Percentiles rank a stretch among this genome's conserved stretches.
Evolutionary conservation across 2,113 vertebrate genomes (phyloP).

Genomic region (Limnothrissa miodon): DNA sequence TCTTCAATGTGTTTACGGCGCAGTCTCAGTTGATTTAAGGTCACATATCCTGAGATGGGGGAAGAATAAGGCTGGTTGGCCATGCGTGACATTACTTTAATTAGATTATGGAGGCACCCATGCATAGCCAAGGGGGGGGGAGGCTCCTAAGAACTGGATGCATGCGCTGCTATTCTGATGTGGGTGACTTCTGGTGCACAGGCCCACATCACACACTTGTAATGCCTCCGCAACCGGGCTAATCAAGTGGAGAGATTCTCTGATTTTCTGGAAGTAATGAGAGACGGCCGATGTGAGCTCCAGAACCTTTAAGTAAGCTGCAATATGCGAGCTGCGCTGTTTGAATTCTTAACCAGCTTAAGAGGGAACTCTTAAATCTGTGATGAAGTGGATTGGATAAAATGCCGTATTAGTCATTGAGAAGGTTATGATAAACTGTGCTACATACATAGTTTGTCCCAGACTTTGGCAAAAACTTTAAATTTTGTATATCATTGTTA

Average conservation of each 20-base stretch:
- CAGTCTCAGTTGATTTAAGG: slow-evolving; percentile 22
- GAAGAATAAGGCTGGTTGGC: slow-evolving; percentile 32
- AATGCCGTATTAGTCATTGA: not conserved
- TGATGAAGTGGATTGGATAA: not conserved
- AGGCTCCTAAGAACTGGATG: slow-evolving; percentile 3
- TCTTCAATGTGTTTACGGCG: not conserved
- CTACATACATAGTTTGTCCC: not conserved
- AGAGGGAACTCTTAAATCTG: no score
- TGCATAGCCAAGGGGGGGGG: slow-evolving; percentile 36
- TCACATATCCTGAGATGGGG: slow-evolving; percentile 33
- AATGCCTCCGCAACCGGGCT: not conserved
- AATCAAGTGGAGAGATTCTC: not conserved
- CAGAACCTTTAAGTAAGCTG: not conserved
- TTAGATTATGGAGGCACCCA: slow-evolving; percentile 36
- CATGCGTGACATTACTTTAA: slow-evolving; percentile 41
- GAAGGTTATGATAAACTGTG: not conserved
- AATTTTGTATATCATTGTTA: slow-evolving; percentile 18
- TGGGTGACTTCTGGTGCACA: not conserved
- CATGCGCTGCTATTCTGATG: not conserved
- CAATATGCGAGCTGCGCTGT: not conserved
- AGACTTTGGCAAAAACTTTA: slow-evolving; percentile 8
- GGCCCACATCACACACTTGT: not conserved
- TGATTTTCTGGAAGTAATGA: not conserved
- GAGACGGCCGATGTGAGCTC: not conserved
- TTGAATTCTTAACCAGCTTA: no score